These are phyloP conservation scores for Hoplias malabaricus DNA, from an alignment of 2,113 vertebrate species.

Conservation along the genomic window DNA sequence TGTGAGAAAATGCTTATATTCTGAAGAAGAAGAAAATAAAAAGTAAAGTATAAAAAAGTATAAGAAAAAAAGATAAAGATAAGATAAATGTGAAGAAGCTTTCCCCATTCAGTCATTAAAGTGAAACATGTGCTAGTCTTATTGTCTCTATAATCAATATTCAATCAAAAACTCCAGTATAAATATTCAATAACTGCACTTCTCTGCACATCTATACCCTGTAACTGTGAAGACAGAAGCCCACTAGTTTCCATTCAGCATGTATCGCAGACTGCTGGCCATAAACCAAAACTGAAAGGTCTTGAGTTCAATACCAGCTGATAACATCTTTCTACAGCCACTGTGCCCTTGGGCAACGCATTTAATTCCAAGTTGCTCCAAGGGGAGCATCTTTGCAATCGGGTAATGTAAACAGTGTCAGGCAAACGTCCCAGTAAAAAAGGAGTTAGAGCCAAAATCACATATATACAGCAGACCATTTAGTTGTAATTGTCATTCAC, in stretches of 20 bases:
- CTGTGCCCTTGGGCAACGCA: neutral
- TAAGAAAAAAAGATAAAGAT: too few relatives aligned
- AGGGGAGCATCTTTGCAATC: neutral
- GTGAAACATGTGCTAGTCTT: too few relatives aligned
- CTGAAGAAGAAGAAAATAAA: conserved; percentile 15
- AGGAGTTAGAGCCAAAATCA: neutral
- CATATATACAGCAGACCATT: neutral
- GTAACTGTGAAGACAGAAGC: neutral
- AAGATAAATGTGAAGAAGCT: too few relatives aligned
- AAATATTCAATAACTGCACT: too few relatives aligned
- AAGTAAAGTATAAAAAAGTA: too few relatives aligned
- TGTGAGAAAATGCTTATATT: too few relatives aligned
- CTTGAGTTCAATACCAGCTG: neutral
- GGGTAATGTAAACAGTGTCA: neutral
- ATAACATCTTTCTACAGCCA: neutral
- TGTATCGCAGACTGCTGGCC: neutral
- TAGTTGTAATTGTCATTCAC: neutral
- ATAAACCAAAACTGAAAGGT: neutral
- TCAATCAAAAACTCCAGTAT: too few relatives aligned
- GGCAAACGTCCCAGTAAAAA: neutral
- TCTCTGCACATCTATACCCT: neutral
- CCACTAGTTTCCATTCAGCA: neutral
- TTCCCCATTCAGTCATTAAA: too few relatives aligned
- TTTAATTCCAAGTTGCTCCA: neutral
- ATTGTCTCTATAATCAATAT: too few relatives aligned